phyloP scores from a whole-genome alignment of 2,113 vertebrate genomes.

The Neodontobutis hainanensis region DNA sequence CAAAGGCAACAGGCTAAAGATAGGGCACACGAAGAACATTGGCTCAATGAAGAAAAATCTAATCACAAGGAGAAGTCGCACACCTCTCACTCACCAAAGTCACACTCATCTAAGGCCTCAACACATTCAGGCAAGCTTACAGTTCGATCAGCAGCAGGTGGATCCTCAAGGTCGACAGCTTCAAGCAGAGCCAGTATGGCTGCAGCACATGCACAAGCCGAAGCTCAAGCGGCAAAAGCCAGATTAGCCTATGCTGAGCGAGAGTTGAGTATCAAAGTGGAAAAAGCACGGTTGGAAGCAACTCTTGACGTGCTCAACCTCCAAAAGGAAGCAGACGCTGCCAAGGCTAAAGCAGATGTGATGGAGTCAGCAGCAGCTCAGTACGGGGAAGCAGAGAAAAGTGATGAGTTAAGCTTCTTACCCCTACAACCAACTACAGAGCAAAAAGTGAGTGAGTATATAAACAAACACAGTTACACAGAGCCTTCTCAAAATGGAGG shows the following conservation, averaged over 20 bases:
- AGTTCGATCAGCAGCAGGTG: not conserved
- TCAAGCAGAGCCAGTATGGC: constrained; percentile 13
- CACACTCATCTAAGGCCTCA: not conserved
- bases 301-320: constrained; percentile 15
- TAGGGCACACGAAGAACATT: no score
- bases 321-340: constrained; percentile 33
- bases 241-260: constrained; percentile 23
- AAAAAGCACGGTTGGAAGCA: constrained; percentile 38
- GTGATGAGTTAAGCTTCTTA: not conserved
- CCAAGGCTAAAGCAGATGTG: not conserved
- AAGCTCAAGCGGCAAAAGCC: not conserved
- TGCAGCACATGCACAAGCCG: constrained; percentile 2
- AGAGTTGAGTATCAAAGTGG: constrained; percentile 32
- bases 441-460: constrained; percentile 11
- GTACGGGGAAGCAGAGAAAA: not conserved
- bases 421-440: not conserved
- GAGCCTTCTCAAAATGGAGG: not conserved
- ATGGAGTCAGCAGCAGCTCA: not conserved
- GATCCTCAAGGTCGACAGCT: not conserved
- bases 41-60: no score
- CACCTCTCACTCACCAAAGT: not conserved
- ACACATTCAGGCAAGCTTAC: not conserved
- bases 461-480: not conserved
- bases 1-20: not conserved
- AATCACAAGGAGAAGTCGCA: not conserved